Percentiles rank a stretch among this genome's conserved stretches.
These are phyloP conservation scores for Clitarchus hookeri DNA, from an alignment of 2,888 invertebrate species.

Conservation along the genomic window DNA sequence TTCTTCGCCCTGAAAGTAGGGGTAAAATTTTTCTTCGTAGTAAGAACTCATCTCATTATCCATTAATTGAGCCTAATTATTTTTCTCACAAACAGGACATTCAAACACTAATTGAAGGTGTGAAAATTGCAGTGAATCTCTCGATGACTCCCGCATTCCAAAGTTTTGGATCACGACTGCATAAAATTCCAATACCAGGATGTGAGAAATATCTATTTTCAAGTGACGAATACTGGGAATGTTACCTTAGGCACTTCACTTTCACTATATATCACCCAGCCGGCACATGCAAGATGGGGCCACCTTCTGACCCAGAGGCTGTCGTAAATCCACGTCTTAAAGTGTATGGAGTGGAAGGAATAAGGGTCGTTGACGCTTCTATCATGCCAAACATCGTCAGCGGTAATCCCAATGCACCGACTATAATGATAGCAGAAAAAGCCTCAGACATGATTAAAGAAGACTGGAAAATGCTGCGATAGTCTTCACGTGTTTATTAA, in stretches of 20 bases:
- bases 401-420: slow-evolving; percentile 88
- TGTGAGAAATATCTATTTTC: slow-evolving; percentile 73
- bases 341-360: slow-evolving; percentile 76
- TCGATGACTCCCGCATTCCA: slow-evolving; percentile 81
- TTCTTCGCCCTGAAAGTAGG: slow-evolving; percentile 83
- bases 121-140: slow-evolving; percentile 55
- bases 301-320: slow-evolving; percentile 71
- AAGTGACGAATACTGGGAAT: slow-evolving; percentile 87
- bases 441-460: slow-evolving; percentile 87
- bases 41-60: slow-evolving; percentile 78
- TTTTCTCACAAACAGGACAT: slow-evolving; percentile 84
- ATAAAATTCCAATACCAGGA: slow-evolving; percentile 80
- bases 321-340: slow-evolving; percentile 78
- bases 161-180: slow-evolving; percentile 76
- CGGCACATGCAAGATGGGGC: slow-evolving; percentile 88
- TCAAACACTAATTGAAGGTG: slow-evolving; percentile 69
- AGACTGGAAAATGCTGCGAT: slow-evolving; percentile 63
- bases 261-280: slow-evolving; percentile 83
- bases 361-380: slow-evolving; percentile 82
- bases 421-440: slow-evolving; percentile 90
- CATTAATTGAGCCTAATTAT: slow-evolving; percentile 90
- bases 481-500: background rate
- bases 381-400: slow-evolving; percentile 89
- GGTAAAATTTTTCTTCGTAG: slow-evolving; percentile 86
- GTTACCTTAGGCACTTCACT: slow-evolving; percentile 80